Evolutionary conservation across 1,140 invertebrate species (phyloP).

Genomic region (Apis florea): DNA sequence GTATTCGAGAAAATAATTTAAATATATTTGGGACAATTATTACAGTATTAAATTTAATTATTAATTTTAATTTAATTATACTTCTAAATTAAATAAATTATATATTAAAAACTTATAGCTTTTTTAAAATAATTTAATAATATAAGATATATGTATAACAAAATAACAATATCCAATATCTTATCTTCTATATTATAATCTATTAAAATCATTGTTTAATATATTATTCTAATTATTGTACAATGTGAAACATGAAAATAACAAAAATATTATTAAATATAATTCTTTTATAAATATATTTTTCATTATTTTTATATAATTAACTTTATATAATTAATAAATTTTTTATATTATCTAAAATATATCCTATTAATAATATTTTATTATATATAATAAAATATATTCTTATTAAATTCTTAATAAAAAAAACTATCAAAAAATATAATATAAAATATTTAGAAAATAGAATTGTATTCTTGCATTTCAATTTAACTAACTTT

Average conservation of each 20-base stretch:
- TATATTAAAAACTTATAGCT: too few relatives aligned
- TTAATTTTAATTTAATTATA: neutral
- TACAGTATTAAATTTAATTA: neutral
- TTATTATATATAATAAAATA: too few relatives aligned
- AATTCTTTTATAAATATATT: neutral
- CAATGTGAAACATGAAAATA: neutral
- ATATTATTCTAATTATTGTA: neutral
- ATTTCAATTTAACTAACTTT: constrained; percentile 30
- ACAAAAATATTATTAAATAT: neutral
- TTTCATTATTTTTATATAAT: neutral
- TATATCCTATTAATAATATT: neutral
- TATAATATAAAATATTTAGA: neutral
- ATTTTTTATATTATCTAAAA: neutral
- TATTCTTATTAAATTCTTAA: neutral
- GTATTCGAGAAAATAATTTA: neutral
- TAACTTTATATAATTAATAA: neutral
- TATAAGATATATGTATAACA: neutral
- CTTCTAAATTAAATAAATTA: neutral
- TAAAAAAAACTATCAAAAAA: neutral
- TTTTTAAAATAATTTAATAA: too few relatives aligned
- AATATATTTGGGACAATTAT: neutral
- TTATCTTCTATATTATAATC: neutral
- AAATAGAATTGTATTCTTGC: neutral
- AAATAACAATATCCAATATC: neutral
- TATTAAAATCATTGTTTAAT: neutral